Evolutionary conservation across 2,888 invertebrate genomes (phyloP), one percentile per base, ranked within the genome.

Genomic region (Nomada ferruginata): DNA sequence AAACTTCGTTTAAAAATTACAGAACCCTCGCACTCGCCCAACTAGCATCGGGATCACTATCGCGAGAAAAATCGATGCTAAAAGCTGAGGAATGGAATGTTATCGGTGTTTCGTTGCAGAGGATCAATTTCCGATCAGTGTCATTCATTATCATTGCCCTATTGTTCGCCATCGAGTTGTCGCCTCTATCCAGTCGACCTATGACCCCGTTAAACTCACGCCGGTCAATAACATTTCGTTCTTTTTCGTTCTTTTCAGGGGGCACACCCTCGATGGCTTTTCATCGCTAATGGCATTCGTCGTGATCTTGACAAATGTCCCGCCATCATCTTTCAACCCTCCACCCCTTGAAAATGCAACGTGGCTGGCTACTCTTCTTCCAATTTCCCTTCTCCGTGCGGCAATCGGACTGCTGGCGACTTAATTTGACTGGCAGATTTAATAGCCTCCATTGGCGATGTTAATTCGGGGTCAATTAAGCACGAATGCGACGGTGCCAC

Each of bases 381-480:
- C n/a, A 57, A 69, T 81, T 79, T 60, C 60, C 47, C 29, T 29
- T 60, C 42, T 1, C 18, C 66, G 13, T 29, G n/a, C 10, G 15
- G 15, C 44, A n/a, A 69, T 77, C 66, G 59, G 20, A 15, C 26
- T 66, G 36, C 15, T 42, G 47, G 23, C 20, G 71, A 61, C 44
- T 65, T 36, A 65, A 70, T 81, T 61, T n/a, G 50, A n/a, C 44
- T 29, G 53, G 42, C 36, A 72, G 72, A 76, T 76, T 78, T 75
- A 79, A 83, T 83, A 47, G 55, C 47, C 65, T 18, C 26, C 18
- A 74, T 74, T 63, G 76, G 47, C 15, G 60, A 75, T 64, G 74
- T 78, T 83, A 83, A 79, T 83, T 79, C 59, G 75, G 55, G 77
- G 73, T 82, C 70, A 83, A 83, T 83, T 83, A 82, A 63, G 11